Base-by-base conservation (phyloP, 2,888 invertebrate genomes). In the Nymphalis c-album region DNA sequence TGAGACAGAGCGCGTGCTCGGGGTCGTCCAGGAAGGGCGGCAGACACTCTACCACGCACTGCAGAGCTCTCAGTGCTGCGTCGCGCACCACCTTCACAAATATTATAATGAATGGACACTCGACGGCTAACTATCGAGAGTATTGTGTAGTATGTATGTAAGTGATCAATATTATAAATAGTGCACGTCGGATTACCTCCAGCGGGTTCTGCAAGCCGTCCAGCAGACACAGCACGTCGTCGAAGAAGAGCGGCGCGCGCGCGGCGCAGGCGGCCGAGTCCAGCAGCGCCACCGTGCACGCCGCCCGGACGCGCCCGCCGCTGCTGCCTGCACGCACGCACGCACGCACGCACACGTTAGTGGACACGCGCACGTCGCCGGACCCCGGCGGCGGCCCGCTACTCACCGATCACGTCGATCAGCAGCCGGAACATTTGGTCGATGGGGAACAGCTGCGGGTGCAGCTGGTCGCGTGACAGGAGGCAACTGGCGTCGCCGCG, bases 381-480 rank as follows among this genome's bases (percentile, higher is more conserved):
- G 10, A 31, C 7, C 7, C 51, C 45, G 1, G 13, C 10, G 40
- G 7, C 50, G 50, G 10, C 8, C 10, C 13, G 53, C 26, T 55
- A 85, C 93, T 91, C 82, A 94, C 95, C 94, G 77, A 97, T 96
- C 31, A 97, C 91, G 76, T 96, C 94, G 68, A 98, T 94, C 50
- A 98, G 93, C 64, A 97, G 88, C 58, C 95, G 93, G 80, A 98
- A 95, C 94, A 98, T 96, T 80, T 96, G 95, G 78, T 95, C 94
- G 48, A 96, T 93, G 6, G 98, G 98, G 80, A 98, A 93, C 76
- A 96, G 94, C 69, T 94, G 93, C 0, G 98, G 97, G 85, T 96
- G 95, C 76, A 94, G 93, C 65, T 94, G 86, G 78, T 95, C 94
- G 0, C 80, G 22, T 80, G 80, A 53, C 75, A 66, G 60, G 47